Evolutionary conservation across 37 sponge, comb jelly and placozoan species (phyloP).

Genomic region (Geodia barretti): DNA sequence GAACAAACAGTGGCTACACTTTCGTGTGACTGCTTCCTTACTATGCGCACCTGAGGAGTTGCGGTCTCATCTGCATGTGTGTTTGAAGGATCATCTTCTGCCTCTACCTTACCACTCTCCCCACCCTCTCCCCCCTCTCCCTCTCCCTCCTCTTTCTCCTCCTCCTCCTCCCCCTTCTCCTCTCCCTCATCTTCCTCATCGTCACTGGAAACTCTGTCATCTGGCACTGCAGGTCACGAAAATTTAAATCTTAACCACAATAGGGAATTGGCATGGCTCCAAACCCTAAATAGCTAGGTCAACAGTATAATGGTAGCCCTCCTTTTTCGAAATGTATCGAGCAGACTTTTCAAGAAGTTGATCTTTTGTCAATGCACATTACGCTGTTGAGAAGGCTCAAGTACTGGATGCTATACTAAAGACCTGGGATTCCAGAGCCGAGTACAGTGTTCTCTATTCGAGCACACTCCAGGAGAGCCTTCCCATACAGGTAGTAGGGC

Average conservation of each 20-base stretch:
- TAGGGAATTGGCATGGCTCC: too few species aligned
- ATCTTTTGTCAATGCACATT: not conserved
- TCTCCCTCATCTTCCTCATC: constrained; percentile 30
- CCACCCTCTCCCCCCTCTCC: constrained; percentile 29
- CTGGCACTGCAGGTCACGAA: constrained; percentile 3
- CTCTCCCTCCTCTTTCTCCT: not conserved
- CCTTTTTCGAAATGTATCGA: too few species aligned
- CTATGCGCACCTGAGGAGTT: too few species aligned
- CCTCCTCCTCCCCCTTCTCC: constrained; percentile 6
- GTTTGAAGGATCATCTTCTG: too few species aligned
- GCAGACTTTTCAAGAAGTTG: not conserved
- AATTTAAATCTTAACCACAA: too few species aligned
- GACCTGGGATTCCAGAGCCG: constrained; percentile 66
- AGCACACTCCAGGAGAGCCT: constrained; percentile 73
- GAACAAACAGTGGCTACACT: too few species aligned
- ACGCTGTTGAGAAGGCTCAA: not conserved
- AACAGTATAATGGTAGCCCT: too few species aligned
- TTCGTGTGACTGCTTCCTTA: too few species aligned
- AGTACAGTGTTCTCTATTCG: constrained; percentile 38
- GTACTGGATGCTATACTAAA: not conserved
- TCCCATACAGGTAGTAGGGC: constrained; percentile 84
- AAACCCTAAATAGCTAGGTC: too few species aligned
- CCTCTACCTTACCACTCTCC: constrained; percentile 16
- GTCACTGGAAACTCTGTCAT: constrained; percentile 1
- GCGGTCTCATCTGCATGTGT: too few species aligned